These are phyloP conservation scores for Myodes glareolus DNA, from an alignment of 2,113 vertebrate genomes.

Conservation along the genomic window DNA sequence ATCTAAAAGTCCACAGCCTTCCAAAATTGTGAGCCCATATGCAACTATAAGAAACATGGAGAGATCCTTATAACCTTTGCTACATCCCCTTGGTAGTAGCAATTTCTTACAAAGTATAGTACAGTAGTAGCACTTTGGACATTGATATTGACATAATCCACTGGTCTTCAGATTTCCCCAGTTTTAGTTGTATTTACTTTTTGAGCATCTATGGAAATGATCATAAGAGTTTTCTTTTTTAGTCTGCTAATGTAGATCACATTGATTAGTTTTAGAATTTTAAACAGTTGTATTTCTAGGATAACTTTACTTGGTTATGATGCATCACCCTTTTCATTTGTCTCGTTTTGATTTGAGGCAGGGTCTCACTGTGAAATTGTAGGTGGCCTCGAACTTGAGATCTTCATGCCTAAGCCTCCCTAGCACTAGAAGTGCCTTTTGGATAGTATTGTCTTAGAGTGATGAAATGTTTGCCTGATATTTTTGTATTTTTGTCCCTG, in stretches of 20 bases:
- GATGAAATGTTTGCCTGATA: neutral
- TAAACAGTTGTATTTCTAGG: neutral
- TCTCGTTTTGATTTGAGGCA: neutral
- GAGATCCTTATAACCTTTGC: neutral
- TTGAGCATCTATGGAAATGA: neutral
- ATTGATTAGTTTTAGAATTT: slow-evolving; percentile 31
- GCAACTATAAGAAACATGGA: neutral
- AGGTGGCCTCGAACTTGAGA: neutral
- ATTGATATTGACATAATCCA: neutral
- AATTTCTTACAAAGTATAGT: neutral
- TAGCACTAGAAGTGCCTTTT: neutral
- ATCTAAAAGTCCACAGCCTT: neutral
- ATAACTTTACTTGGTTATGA: neutral
- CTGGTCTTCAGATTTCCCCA: neutral
- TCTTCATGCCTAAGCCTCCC: neutral
- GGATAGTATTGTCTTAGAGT: neutral
- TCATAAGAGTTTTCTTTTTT: neutral
- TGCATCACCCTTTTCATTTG: neutral
- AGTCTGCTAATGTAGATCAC: neutral
- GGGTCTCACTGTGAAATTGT: neutral
- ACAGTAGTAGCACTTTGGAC: neutral
- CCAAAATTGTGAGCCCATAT: neutral
- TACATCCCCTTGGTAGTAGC: neutral
- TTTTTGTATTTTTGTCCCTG: neutral
- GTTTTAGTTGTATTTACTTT: slow-evolving; percentile 16